Evolutionary conservation across 2,797 vertebrate genomes (phyloP).

Genomic region (Octomys mimax): DNA sequence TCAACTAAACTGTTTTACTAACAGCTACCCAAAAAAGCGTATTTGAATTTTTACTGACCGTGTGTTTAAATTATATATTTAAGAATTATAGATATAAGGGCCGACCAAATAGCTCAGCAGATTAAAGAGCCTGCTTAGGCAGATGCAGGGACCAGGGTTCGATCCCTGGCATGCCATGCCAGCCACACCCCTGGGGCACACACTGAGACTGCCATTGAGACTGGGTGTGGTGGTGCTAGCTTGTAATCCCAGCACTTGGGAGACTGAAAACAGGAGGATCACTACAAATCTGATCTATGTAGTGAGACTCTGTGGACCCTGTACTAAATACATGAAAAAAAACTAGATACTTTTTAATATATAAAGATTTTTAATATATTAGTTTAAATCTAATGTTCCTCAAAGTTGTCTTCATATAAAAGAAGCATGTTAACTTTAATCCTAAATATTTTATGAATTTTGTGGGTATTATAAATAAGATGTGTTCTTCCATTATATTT

Average conservation of each 20-base stretch:
- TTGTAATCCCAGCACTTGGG: too few species aligned
- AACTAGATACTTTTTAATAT: neutral
- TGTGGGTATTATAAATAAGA: neutral
- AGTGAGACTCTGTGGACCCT: too few species aligned
- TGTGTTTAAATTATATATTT: constrained; percentile 40
- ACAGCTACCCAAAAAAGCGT: neutral
- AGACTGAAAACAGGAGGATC: too few species aligned
- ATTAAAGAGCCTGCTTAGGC: too few species aligned
- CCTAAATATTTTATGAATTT: constrained; percentile 14
- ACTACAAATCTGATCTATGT: too few species aligned
- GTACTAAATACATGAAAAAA: too few species aligned
- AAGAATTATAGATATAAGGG: neutral
- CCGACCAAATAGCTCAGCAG: too few species aligned
- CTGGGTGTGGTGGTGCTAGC: too few species aligned
- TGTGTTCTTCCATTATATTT: neutral
- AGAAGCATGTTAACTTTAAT: constrained; percentile 43
- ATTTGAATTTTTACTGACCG: neutral
- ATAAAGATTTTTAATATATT: neutral
- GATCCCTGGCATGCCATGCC: too few species aligned
- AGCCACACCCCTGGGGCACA: too few species aligned
- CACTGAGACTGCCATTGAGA: too few species aligned
- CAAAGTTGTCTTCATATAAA: neutral
- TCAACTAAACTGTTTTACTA: neutral
- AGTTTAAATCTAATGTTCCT: neutral
- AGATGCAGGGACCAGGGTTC: too few species aligned